Base-by-base conservation (phyloP, 2,888 invertebrate genomes). In the Pachydiplax longipennis region DNA sequence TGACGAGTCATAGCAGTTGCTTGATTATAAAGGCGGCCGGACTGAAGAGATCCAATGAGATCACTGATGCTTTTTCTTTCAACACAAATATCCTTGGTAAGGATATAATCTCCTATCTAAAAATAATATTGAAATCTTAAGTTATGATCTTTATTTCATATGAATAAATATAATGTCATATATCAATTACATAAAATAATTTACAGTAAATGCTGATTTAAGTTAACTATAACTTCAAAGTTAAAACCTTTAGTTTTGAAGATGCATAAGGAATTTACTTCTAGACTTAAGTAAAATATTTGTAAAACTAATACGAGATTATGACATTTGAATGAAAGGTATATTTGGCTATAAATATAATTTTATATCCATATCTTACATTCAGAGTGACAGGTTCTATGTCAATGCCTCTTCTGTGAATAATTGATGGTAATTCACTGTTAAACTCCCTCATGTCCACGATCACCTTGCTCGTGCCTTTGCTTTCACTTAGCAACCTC, bases 381-480 rank as follows among this genome's bases (percentile, higher is more conserved):
- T 96, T 95, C 82, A 98, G 95, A n/a, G 98, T 98, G 0, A 98
- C 95, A 0, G 98, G 98, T 92, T 98, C 96, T 90, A 99, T 97
- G 93, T 98, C 97, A 91, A 99, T 97, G 12, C 99, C 99, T 91
- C 98, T 96, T 93, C 97, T 97, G 93, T 99, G 99, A 91, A 99
- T 96, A 87, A 99, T 94, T 2, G 98, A 97, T 0, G 99, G 99
- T 90, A 99, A 95, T 94, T 99, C 99, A 91, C 99, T 99, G 73
- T 99, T 96, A 94, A 99, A 99, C 94, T 99, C 99, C 92, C 99
- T 95, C 97, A 99, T 98, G 94, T 99, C 99, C 22, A 99, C 99
- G 92, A 99, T 96, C 44, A 98, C 94, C 92, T 95, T 92, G 40
- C 92, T 91, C 91, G 92, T 35, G 91, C 90, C 92, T 53, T 91